Evolutionary conservation across 2,797 vertebrate species (phyloP).

Genomic region (Lagorchestes hirsutus): DNA sequence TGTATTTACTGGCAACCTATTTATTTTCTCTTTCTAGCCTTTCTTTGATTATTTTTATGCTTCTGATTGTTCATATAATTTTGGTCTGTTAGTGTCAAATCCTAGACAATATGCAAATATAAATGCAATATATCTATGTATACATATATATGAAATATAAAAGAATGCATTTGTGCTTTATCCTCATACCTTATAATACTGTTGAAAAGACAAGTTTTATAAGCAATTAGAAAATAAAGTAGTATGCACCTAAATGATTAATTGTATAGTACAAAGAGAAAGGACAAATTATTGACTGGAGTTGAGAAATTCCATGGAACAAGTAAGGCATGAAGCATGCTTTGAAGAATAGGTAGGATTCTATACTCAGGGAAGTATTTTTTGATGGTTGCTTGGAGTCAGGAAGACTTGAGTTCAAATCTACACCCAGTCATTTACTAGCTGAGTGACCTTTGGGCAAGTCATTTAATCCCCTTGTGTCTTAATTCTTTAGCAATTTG

Average conservation of each 20-base stretch:
- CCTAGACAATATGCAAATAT: not conserved
- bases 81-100: not conserved
- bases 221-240: not conserved
- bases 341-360: not conserved
- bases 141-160: not conserved
- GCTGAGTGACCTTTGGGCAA: not conserved
- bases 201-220: not conserved
- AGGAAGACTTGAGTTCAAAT: not conserved
- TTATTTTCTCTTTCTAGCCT: conserved; percentile 11
- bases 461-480: not conserved
- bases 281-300: not conserved
- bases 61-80: not conserved
- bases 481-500: not conserved
- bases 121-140: not conserved
- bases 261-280: not conserved
- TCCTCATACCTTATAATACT: not conserved
- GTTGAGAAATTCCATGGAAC: not conserved
- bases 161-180: not conserved
- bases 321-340: not conserved
- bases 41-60: not conserved
- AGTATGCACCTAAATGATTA: not conserved
- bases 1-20: conserved; percentile 38
- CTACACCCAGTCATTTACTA: not conserved
- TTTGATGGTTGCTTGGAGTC: not conserved
- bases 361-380: not conserved